Evolutionary conservation across 2,113 vertebrate genomes (phyloP).

Genomic region (Conger conger): DNA sequence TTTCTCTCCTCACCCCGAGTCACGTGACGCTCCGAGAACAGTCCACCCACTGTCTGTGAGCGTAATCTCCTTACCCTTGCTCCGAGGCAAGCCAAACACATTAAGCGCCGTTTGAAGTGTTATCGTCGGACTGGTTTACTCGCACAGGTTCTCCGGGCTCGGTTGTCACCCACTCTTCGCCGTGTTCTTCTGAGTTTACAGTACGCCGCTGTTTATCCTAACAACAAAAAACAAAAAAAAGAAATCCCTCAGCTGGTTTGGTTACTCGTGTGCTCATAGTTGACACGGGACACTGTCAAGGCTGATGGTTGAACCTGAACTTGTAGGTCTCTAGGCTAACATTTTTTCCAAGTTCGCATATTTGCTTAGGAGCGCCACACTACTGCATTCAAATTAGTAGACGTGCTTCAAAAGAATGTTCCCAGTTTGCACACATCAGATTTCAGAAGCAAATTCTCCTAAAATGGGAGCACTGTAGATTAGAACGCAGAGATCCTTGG

Average conservation of each 20-base stretch:
- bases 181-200: not conserved
- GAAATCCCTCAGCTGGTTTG: not conserved
- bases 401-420: too few species aligned
- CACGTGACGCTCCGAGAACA: not conserved
- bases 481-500: too few species aligned
- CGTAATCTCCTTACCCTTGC: not conserved
- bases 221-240: not conserved
- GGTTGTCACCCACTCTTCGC: too few species aligned
- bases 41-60: not conserved
- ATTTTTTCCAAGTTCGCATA: too few species aligned
- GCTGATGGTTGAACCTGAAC: too few species aligned
- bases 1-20: not conserved
- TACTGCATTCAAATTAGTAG: too few species aligned
- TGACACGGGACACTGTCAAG: too few species aligned
- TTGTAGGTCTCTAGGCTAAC: too few species aligned
- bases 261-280: not conserved
- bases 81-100: not conserved
- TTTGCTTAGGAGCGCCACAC: too few species aligned
- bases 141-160: not conserved
- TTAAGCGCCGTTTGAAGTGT: not conserved
- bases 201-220: not conserved
- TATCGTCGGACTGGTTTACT: not conserved
- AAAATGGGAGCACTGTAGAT: too few species aligned
- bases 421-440: too few species aligned
- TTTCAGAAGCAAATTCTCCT: too few species aligned